Evolutionary conservation across 2,888 invertebrate species (phyloP), one percentile per base, ranked within the genome.

Genomic region (Acleris sparsana): DNA sequence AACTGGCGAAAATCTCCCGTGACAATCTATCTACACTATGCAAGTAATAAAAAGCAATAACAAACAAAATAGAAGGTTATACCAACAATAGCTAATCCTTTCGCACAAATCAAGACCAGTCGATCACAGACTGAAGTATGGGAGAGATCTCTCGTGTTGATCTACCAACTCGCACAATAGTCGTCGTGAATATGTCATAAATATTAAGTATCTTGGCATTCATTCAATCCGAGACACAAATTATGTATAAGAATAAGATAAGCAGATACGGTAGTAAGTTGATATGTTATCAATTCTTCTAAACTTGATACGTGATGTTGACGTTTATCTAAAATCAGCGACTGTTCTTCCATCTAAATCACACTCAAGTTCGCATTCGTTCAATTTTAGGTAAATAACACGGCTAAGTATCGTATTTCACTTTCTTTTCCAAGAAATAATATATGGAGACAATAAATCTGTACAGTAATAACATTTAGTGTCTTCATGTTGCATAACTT

Each of bases 11-110:
- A 16, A 57, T 17, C 6, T 5, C 25, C 17, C 5, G 46, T 6
- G n/a, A 7, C 16, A 6, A 46, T n/a, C 46, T n/a, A n/a, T n/a
- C n/a, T n/a, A n/a, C 5, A 22, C 20, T 2, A 43, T 25, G 53
- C n/a, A 25, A 22, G 11, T 43, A 53, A 29, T 16, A 13, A 43
- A 44, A n/a, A 22, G 44, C 39, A 46, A 44, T 29, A 53, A 46
- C 29, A 6, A 60, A 61, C 53, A 53, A 44, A 61, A 61, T 61
- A 61, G 61, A 61, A 61, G 46, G 61, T 61, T 53, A 53, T 17
- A n/a, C 17, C 46, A 61, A 53, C 61, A 61, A 61, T 61, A 29
- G 18, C 16, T 44, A 61, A 61, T 61, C 53, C 61, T 33, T 25
- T 16, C 16, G 53, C 53, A 49, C 49, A 49, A 44, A 61, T 61